Base-by-base conservation (phyloP, 2,888 invertebrate species). In the Parochlus steinenii region DNA sequence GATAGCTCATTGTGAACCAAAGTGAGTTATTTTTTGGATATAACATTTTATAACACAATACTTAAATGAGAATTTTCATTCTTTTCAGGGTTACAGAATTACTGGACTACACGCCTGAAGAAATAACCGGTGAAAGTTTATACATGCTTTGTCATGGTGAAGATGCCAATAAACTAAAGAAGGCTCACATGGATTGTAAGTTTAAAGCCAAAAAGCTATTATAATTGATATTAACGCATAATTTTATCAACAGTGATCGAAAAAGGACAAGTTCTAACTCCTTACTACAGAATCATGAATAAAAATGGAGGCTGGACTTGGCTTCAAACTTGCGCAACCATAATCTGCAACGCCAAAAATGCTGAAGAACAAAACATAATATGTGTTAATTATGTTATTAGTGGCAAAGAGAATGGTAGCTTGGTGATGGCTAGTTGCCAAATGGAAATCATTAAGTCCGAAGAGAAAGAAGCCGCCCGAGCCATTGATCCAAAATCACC, bases 351-450 rank as follows among this genome's bases (percentile, higher is more conserved):
- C 52, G 79, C 86, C 34, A 95, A 93, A 62, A 92, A 90, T 52
- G 83, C 86, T 6, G 93, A 95, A 43, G 93, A 95, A 55, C 92
- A 93, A 61, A 93, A 89, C 54, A 89, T 95, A 48, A 90, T 95
- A 45, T 92, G 92, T 54, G 90, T 95, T 50, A 92, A 93, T 63
- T 93, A 93, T 61, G 87, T 93, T 43, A 81, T 95, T 52, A 92
- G 76, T 56, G 72, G 73, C 28, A 64, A 72, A 37, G 92, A 93
- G 59, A 83, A 82, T 50, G 80, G 80, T 47, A 82, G 89, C 54
- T 71, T 90, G 36, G 81, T 92, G 31, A 79, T 93, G 79, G 92
- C 92, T 60, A 82, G 83, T 59, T 89, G 87, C 55, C 92, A 92
- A 61, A 59, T 87, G 52, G 86, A 86, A 56, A 82, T 83, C 47